Evolutionary conservation across 2,113 vertebrate species (phyloP), one percentile per base, ranked within the genome.

Genomic region (Ailurus styani): DNA sequence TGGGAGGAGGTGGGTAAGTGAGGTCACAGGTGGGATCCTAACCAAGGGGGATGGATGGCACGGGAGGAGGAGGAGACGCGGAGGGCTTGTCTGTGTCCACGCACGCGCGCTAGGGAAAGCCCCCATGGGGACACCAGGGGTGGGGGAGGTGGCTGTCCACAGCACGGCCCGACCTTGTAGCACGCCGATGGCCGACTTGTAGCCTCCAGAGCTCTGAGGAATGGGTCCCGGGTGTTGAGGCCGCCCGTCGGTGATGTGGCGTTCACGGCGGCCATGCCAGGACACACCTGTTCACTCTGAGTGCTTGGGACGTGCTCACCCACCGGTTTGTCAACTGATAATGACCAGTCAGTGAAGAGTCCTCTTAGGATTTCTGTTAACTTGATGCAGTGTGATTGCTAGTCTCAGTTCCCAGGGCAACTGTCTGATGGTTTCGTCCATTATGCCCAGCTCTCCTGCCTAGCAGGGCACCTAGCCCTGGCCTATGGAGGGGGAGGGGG

Each of bases 171-270:
- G 15, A 34, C 73, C 73, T 47, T 2, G 27, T 17, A 27, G 45
- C 73, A 31, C 27, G 27, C 73, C 0, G 14, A 45, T 9, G 1
- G 27, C 73, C 2, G 15, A 34, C 75, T 47, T 77, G 4, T 29
- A 77, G 45, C 40, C 42, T 64, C 34, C 55, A 37, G 57, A 27
- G 5, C 87, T 5, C 12, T 18, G 87, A 62, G 23, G 14, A 50
- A 4, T 7, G 6, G 7, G 0, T 50, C 6, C 18, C 4, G 10
- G 45, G 9, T 2, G 45, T 25, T 34, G 3, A 27, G 50, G 34
- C 84, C 1, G 0, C 60, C 10, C 1, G 2, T 14, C 31, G 7
- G 55, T 1, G 4, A 13, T 11, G 7, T 15, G 15, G 1, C 10
- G 34, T 50, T 20, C 8, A 18, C 3, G 6, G 37, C 9, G 10